Base-by-base conservation (phyloP, 2,888 invertebrate genomes). In the Oscheius sp. region DNA sequence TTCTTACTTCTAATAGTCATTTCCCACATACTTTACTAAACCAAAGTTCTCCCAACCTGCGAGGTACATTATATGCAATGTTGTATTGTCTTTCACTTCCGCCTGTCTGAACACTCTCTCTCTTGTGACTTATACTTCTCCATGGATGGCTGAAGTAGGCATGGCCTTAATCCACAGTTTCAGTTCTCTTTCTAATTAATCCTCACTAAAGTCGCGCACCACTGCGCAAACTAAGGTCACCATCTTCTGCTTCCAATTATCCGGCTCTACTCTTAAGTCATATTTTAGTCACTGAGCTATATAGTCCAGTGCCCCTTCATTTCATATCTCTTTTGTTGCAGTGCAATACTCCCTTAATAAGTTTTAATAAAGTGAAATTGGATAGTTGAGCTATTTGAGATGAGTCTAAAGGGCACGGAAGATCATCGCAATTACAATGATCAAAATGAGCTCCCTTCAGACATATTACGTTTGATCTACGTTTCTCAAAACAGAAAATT, bases 1-100 rank as follows among this genome's bases (percentile, higher is more conserved):
- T 42, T 70, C 71, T 29, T 78, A 75, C 29, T 45, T 70, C 15
- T 69, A 69, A 45, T 29, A 17, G 15, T 48, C 17, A 29, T 33
- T 52, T n/a, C 46, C 46, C 48, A 25, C 20, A 48, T 5, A 23
- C 23, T 6, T 23, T 25, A 48, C n/a, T 8, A 37, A 37, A 15
- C 42, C 12, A 3, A 42, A 20, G 34, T 55, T 55, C 55, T 55
- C 55, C 34, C 34, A 33, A 17, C 15, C 25, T 48, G 55, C 55
- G 55, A 55, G 33, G 55, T 55, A 55, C 12, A 37, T 23, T 10
- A 31, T 46, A 25, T 6, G 23, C 48, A 48, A 48, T 48, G 25
- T 37, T 37, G 15, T 37, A 37, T 10, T 37, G 8, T 37, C 37
- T 15, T 37, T 37, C 15, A 12, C 6, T 48, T 48, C 25, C 48